Evolutionary conservation across 2,797 vertebrate genomes (phyloP), one percentile per base, ranked within the genome.

Genomic region (Staurois parvus): DNA sequence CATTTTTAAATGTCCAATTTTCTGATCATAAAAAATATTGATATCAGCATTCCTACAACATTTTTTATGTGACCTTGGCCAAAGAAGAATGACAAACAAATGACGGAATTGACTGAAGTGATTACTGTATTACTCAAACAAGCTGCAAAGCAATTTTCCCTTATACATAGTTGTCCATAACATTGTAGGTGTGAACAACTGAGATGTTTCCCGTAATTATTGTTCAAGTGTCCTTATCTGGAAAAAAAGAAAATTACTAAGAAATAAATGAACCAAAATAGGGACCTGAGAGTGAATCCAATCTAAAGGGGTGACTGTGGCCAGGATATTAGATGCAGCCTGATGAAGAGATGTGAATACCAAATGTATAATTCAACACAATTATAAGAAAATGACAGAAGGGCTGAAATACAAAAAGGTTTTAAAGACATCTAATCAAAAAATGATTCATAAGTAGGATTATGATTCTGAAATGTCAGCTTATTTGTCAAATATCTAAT

Each of bases 401-500:
- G 40, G 42, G 56, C 68, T 59, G 4, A 37, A 24, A 56, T 29
- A 34, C 37, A 34, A 28, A n/a, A 42, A 26, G 40, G n/a, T 69
- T 77, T 64, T 78, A 59, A 84, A 62, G 48, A 59, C 42, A 56
- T 70, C 30, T 68, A 76, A 68, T 83, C 62, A 68, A 48, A 68
- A 75, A 69, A 67, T 56, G 13, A 84, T 84, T 76, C 69, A 76
- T 69, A 56, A 69, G n/a, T 29, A 45, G 64, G 26, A 84, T 76
- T 82, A 67, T 84, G 28, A 79, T 34, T 76, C 32, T 76, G 30
- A 59, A 69, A 81, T 81, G 34, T 81, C 45, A 56, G n/a, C 29
- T 62, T 52, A 29, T 37, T 69, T 76, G 42, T 70, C 42, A 85
- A 75, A 81, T 81, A 26, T 79, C 64, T 24, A 70, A 84, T 84